Evolutionary conservation across 2,888 invertebrate genomes (phyloP).

Genomic region (Flexamia atlantica): DNA sequence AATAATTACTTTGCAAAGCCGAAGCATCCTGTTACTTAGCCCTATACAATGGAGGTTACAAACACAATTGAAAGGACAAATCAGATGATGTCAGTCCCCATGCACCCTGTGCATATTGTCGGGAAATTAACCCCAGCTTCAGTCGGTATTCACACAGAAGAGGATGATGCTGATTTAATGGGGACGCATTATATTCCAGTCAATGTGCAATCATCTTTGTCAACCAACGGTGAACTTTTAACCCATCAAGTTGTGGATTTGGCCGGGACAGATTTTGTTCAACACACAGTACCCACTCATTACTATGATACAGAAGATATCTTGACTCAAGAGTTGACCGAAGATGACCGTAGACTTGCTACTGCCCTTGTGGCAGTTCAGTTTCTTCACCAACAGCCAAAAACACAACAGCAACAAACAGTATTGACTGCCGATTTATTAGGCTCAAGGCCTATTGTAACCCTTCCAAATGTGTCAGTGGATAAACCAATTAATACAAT

Average conservation of each 20-base stretch:
- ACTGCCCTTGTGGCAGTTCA: constrained; percentile 81
- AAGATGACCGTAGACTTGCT: constrained; percentile 80
- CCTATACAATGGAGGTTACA: constrained; percentile 38
- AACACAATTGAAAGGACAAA: background rate
- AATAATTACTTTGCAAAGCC: no score
- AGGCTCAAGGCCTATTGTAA: constrained; percentile 66
- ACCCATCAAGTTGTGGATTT: constrained; percentile 70
- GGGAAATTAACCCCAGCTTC: constrained; percentile 62
- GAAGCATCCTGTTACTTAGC: no score
- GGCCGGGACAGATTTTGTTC: constrained; percentile 71
- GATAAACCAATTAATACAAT: constrained; percentile 71
- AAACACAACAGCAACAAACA: constrained; percentile 72
- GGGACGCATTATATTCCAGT: constrained; percentile 60
- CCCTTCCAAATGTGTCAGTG: constrained; percentile 67
- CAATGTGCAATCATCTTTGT: constrained; percentile 73
- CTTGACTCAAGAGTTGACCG: constrained; percentile 75
- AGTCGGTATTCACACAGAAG: constrained; percentile 56
- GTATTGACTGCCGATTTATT: constrained; percentile 67
- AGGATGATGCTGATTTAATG: constrained; percentile 56
- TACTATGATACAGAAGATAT: constrained; percentile 71
- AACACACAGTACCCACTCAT: constrained; percentile 66
- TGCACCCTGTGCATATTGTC: constrained; percentile 58
- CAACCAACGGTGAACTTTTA: constrained; percentile 69
- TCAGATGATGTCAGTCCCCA: constrained; percentile 58
- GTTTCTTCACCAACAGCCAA: constrained; percentile 79